phyloP scores from a whole-genome alignment of 2,888 invertebrate species.

The Adelphocoris suturalis region DNA sequence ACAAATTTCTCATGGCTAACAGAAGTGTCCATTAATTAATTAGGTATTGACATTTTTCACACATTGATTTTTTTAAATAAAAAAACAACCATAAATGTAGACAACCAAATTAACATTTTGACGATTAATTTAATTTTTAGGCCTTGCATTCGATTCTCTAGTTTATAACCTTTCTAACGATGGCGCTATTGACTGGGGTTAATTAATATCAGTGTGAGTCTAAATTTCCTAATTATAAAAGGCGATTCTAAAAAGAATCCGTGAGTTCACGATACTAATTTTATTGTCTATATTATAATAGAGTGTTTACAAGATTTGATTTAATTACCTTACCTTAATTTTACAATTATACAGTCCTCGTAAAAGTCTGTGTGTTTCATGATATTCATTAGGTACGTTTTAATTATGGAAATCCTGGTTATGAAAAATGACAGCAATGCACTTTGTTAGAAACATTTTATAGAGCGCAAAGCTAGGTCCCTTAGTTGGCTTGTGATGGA shows the following conservation, averaged over 20 bases:
- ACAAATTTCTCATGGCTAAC: too few relatives aligned
- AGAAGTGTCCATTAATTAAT: too few relatives aligned
- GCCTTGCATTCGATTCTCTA: neutral
- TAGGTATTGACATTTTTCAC: too few relatives aligned
- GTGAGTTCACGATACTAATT: neutral
- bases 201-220: neutral
- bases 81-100: neutral
- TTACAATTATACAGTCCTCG: constrained; percentile 42
- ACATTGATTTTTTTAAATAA: too few relatives aligned
- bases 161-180: neutral
- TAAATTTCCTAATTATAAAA: constrained; percentile 29
- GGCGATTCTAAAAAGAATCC: neutral
- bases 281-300: constrained; percentile 33
- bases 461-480: neutral
- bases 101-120: neutral
- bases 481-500: neutral
- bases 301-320: constrained; percentile 23
- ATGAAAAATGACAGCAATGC: neutral
- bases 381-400: constrained; percentile 20
- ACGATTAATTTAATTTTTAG: neutral
- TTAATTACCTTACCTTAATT: constrained; percentile 17
- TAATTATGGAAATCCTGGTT: constrained; percentile 24
- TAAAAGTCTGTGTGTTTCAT: constrained; percentile 34
- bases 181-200: neutral
- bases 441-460: too few relatives aligned